Percentiles rank a stretch among this genome's conserved stretches.
These are phyloP conservation scores for Luperina nickerlii DNA, from an alignment of 2,888 invertebrate species.

Conservation along the genomic window DNA sequence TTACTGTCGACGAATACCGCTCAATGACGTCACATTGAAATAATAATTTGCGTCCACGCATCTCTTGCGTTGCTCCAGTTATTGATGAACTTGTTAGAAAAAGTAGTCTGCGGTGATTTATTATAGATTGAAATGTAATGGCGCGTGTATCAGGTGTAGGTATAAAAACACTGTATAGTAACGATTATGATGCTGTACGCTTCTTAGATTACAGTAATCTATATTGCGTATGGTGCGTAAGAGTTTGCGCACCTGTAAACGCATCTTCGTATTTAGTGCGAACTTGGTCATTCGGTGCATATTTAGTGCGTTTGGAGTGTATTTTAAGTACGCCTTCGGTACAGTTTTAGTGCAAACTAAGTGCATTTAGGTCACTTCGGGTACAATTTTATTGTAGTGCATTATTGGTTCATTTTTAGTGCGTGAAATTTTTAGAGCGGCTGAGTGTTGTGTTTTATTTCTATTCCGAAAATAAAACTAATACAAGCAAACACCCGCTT, in stretches of 20 bases:
- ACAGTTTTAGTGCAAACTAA: background rate
- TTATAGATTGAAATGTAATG: conserved; percentile 20
- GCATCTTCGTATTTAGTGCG: background rate
- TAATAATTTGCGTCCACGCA: conserved; percentile 52
- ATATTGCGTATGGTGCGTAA: background rate
- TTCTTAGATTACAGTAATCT: conserved; percentile 1
- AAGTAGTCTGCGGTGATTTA: conserved; percentile 31
- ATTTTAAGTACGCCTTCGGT: background rate
- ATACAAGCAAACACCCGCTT: background rate
- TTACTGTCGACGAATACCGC: conserved; percentile 12
- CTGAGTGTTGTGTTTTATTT: background rate
- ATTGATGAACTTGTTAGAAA: conserved; percentile 49
- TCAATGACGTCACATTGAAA: conserved; percentile 45
- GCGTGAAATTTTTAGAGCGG: background rate
- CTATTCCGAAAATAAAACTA: background rate
- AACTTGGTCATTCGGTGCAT: background rate
- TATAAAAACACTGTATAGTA: conserved; percentile 2
- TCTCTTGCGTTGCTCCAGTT: conserved; percentile 30
- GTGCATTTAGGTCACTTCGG: background rate
- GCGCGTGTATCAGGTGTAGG: background rate
- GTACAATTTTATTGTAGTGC: background rate
- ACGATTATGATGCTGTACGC: background rate
- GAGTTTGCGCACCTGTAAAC: background rate
- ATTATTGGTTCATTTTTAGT: background rate
- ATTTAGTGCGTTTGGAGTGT: background rate